These are phyloP conservation scores for Columbina picui DNA, from an alignment of 2,113 vertebrate species.

Conservation along the genomic window DNA sequence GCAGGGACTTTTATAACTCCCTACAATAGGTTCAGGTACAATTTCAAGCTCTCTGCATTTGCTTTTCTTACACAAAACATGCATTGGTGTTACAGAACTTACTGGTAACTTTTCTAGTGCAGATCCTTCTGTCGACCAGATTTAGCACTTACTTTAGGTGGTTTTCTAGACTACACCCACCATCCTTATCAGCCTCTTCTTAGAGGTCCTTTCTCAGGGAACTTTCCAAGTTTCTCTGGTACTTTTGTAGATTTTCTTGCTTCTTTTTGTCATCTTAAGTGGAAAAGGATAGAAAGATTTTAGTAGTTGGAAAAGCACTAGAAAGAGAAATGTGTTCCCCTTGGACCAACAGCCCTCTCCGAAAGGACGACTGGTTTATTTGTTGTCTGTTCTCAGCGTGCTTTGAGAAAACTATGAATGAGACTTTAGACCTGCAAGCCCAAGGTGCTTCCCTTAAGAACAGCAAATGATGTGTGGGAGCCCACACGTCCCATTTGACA, in stretches of 20 bases:
- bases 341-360: neutral
- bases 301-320: neutral
- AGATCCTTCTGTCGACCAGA: neutral
- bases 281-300: neutral
- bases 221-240: neutral
- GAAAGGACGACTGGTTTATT: neutral
- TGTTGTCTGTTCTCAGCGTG: neutral
- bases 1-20: neutral
- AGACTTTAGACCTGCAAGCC: neutral
- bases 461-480: neutral
- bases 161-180: neutral
- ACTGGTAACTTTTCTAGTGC: neutral
- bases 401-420: neutral
- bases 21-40: neutral
- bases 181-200: neutral
- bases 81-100: neutral
- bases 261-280: neutral
- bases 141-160: neutral
- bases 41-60: neutral
- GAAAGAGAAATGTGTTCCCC: neutral
- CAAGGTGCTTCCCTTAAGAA: neutral
- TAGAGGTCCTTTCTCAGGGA: neutral
- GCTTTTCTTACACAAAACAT: neutral
- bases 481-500: neutral
- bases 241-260: neutral